Base-by-base conservation (phyloP, 2,797 vertebrate genomes). In the Liparis tanakae region DNA sequence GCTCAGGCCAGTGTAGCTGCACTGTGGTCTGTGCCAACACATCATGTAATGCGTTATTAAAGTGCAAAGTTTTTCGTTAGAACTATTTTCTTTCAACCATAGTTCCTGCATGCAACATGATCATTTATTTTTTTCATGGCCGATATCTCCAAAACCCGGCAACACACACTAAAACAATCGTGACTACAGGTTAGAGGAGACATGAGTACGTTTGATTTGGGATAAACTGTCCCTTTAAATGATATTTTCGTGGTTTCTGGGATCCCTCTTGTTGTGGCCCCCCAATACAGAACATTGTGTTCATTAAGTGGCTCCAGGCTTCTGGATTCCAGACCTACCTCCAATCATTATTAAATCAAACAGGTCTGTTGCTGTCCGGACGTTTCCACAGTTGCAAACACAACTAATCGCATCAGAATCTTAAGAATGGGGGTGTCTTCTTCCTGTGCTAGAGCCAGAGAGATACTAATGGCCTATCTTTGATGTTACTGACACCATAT, bases 1-100 rank as follows among this genome's bases (percentile, higher is more conserved):
- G 50, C 17, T 72, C 36, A 55, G 55, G 59, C 72, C 8, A 15
- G 9, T 58, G 58, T 10, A 50, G 67, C 65, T 72, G 67, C 59
- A 62, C 72, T 59, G 30, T 72, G 54, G 46, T 50, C 39, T 48
- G 34, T 39, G 1, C 73, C 3, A 0, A 73, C 53, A 70, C 25
- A 15, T 65, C 61, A 50, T 43, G 22, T 18, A 46, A 70, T 55
- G 10, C 22, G 34, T 72, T n/a, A 68, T 20, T 66, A 12, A 53
- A 22, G 10, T 4, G 10, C 10, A 9, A 22, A 10, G n/a, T 20
- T 50, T 10, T 9, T 22, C 6, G 50, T 20, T 10, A 1, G 1
- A 48, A 9, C 7, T 48, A 48, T 48, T 48, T 4, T 48, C 17
- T 48, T 48, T n/a, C 46, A 48, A 48, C 46, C 46, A 48, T 8